Evolutionary conservation across 1,140 invertebrate species (phyloP), one percentile per base, ranked within the genome.

Genomic region (Acromyrmex heyeri): DNA sequence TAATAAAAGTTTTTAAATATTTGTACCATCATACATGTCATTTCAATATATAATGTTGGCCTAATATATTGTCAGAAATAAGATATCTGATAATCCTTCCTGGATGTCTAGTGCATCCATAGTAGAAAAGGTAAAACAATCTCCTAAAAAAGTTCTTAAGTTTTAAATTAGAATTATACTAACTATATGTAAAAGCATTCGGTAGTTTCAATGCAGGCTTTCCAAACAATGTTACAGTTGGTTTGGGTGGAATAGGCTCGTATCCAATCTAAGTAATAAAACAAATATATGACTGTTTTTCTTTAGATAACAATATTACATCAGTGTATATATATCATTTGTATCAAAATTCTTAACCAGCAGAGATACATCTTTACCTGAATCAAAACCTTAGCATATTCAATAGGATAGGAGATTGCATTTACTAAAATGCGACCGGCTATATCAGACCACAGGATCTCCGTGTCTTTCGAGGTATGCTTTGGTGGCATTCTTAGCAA

Each of bases 171-270:
- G 55, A 38, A 0, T 10, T 21, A 94, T 62, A 87, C 94, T 93
- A 96, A 98, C 97, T 96, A 94, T 99, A 99, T 93, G 97, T 96
- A 93, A 99, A 98, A 90, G 98, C 97, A 95, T 98, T 98, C 79
- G 98, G 98, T 92, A 99, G 96, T 94, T 97, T 96, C 82, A 98
- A 95, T 67, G 97, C 97, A 85, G 97, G 97, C 92, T 96, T 96
- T 44, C 98, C 97, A 92, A 98, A 97, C 24, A 99, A 93, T 24
- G 97, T 98, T 76, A 95, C 97, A 1, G 97, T 97, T 53, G 96
- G 96, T 91, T 96, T 96, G 3, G 98, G 97, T 65, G 96, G 93
- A 83, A 99, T 96, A 0, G 98, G 98, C 94, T 99, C 98, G 95
- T 98, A 97, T 27, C 98, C 98, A 89, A 98, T 96, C 96, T 98